Percentiles rank a stretch among this genome's conserved stretches.
These are phyloP conservation scores for Acanthosepion esculentum DNA, from an alignment of 2,888 invertebrate species.

Conservation along the genomic window DNA sequence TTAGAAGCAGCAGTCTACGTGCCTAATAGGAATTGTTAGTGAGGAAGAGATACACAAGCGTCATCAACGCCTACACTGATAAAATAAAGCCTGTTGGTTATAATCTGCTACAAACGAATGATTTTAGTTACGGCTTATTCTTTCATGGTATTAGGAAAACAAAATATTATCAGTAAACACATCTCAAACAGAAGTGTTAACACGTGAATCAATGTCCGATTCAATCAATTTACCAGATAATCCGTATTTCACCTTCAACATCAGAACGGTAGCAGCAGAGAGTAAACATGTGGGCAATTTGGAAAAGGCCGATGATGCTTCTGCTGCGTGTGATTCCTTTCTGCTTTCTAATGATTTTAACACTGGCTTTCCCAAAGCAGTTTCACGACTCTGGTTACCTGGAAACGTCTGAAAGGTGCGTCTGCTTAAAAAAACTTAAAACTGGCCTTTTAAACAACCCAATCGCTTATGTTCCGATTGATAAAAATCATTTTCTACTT, in stretches of 20 bases:
- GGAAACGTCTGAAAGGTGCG: neutral
- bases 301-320: neutral
- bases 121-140: neutral
- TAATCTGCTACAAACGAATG: neutral
- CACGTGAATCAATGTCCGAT: neutral
- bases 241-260: neutral
- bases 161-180: neutral
- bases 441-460: constrained; percentile 3
- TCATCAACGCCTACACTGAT: neutral
- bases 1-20: neutral
- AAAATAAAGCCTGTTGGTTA: neutral
- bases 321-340: neutral
- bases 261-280: neutral
- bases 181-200: neutral
- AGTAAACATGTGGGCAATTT: neutral
- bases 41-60: neutral
- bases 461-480: neutral
- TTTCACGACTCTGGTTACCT: no score
- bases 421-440: constrained; percentile 38
- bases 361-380: neutral
- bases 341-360: neutral
- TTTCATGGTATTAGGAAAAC: neutral
- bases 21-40: neutral
- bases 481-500: neutral
- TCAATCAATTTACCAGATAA: no score